Base-by-base conservation (phyloP, 2,888 invertebrate genomes). In the Parasteatoda lunata region DNA sequence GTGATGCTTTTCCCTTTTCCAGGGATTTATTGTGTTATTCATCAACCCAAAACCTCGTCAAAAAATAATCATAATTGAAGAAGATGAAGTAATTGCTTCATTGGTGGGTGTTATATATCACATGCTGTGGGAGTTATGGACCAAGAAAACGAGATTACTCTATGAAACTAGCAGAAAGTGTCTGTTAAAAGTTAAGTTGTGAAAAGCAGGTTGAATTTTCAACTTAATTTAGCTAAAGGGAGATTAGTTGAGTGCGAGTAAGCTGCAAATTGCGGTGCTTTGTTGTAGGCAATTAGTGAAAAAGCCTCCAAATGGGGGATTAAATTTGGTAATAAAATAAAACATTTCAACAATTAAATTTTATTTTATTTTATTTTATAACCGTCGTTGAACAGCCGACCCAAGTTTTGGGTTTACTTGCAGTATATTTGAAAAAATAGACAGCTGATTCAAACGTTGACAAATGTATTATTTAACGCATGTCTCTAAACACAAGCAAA, bases 21-120 rank as follows among this genome's bases (percentile, higher is more conserved):
- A 13, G 66, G 59, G 75, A 81, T 81, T 81, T 81, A 81, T 81
- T 81, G 75, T 66, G 75, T 81, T 75, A 81, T 81, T 81, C 75
- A 81, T 81, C 81, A 81, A 68, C 75, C 48, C 81, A 66, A 81
- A 81, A 81, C 69, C 75, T 81, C 69, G 66, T 45, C 75, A 75
- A 81, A 81, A 30, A 81, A 81, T 69, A 81, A 81, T 73, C 73
- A 75, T 59, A 81, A 81, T 81, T 69, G 75, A 75, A 81, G 49
- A 13, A 47, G 49, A 49, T 70, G 47, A 47, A 52, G 81, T 59
- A 81, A 81, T 81, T 81, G 81, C 81, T 81, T 68, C 68, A 81
- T 68, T 75, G 73, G 59, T 13, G 15, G 66, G 59, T 30, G 59
- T 30, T 49, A 71, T 48, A 30, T 79, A 64, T 69, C 13, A 15